phyloP scores from a whole-genome alignment of 1,140 invertebrate genomes.

The Trichonephila clavipes region DNA sequence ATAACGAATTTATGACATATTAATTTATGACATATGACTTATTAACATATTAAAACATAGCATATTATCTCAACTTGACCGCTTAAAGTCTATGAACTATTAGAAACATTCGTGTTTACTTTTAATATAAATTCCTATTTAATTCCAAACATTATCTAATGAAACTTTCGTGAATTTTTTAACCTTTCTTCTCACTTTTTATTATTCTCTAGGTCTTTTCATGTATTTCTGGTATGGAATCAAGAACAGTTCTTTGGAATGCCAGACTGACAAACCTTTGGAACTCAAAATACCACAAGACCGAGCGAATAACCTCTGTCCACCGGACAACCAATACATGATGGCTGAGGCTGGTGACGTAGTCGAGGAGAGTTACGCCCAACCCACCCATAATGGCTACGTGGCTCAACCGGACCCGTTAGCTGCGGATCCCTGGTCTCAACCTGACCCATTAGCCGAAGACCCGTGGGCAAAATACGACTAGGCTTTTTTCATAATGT shows the following conservation, averaged over 20 bases:
- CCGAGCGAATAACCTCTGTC: background rate
- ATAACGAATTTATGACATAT: no score
- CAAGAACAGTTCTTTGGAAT: constrained; percentile 78
- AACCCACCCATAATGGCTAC: constrained; percentile 10
- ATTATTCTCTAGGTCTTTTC: constrained; percentile 78
- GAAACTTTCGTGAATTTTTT: no score
- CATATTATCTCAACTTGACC: no score
- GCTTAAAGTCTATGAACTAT: no score
- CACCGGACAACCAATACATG: constrained; percentile 44
- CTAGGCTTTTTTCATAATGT: constrained; percentile 17
- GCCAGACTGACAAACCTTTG: constrained; percentile 77
- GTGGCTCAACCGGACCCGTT: constrained; percentile 40
- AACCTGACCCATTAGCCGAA: constrained; percentile 44
- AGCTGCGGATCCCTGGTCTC: constrained; percentile 36
- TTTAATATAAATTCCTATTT: no score
- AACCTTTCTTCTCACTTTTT: background rate
- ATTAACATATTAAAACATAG: no score
- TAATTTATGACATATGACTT: no score
- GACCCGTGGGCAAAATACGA: constrained; percentile 67
- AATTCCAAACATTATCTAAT: no score
- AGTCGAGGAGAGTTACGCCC: background rate
- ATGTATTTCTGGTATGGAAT: constrained; percentile 80
- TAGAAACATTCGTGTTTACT: no score
- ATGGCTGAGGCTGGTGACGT: background rate
- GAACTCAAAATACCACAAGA: constrained; percentile 75